These are phyloP conservation scores for Sphaeramia orbicularis DNA, from an alignment of 2,797 vertebrate species.

Conservation along the genomic window DNA sequence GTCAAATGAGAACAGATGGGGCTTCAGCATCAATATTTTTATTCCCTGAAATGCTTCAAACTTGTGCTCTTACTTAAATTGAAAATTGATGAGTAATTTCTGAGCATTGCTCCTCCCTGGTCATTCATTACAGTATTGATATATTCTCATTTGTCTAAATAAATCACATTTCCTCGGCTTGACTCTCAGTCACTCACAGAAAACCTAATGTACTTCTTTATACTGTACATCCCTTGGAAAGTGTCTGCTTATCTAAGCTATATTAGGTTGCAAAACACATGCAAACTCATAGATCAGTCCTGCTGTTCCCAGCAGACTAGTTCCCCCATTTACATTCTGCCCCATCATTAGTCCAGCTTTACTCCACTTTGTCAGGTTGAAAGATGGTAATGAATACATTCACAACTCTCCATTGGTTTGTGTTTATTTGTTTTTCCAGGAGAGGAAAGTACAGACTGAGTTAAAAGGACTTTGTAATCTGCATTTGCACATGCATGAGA, in stretches of 20 bases:
- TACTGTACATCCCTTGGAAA: constrained; percentile 33
- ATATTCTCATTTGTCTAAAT: constrained; percentile 50
- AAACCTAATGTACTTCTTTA: constrained; percentile 36
- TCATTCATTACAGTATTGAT: constrained; percentile 48
- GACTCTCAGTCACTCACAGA: constrained; percentile 13
- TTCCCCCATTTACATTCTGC: constrained; percentile 59
- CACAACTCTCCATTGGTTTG: constrained; percentile 37
- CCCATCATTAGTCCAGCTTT: constrained; percentile 71
- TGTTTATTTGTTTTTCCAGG: constrained; percentile 44
- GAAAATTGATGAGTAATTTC: constrained; percentile 40
- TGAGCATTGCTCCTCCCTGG: constrained; percentile 8
- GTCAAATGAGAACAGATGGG: constrained; percentile 6
- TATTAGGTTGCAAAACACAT: constrained; percentile 60
- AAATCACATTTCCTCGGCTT: constrained; percentile 40
- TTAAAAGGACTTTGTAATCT: constrained; percentile 42
- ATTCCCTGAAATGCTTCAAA: constrained; percentile 13
- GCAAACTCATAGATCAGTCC: constrained; percentile 54
- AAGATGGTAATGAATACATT: constrained; percentile 68
- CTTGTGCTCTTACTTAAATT: constrained; percentile 18
- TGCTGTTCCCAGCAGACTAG: constrained; percentile 53
- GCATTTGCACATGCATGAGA: constrained; percentile 60
- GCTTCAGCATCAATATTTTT: constrained; percentile 6
- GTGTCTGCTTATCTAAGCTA: constrained; percentile 54
- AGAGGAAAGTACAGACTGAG: constrained; percentile 18
- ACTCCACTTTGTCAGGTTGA: constrained; percentile 67